Evolutionary conservation across 1,140 invertebrate genomes (phyloP), one percentile per base, ranked within the genome.

Genomic region (Drosophila triauraria): DNA sequence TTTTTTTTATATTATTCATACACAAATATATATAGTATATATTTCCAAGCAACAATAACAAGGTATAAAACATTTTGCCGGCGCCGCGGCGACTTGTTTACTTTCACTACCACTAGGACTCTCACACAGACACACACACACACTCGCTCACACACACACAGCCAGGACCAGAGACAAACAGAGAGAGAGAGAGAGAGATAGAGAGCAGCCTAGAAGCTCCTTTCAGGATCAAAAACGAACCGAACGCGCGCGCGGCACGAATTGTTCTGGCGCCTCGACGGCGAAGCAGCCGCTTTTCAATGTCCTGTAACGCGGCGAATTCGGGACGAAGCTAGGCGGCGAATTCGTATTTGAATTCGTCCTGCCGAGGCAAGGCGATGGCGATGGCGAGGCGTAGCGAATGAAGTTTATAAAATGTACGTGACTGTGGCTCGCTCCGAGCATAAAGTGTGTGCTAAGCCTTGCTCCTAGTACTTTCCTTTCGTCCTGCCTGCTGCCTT

Each of bases 371-470:
- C 44, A 5, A 54, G 17, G 43, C 48, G 23, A 64, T 15, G 17
- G 15, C 53, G 17, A 32, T 25, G 40, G 43, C 23, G 13, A 44
- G 25, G 59, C 53, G 20, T 60, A 67, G 80, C 46, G 46, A 76
- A 75, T 82, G 77, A 84, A 88, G 84, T 88, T 88, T 88, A 87
- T 87, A 86, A 85, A 85, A 75, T 79, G 79, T 82, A 87, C 82
- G 80, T 88, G 83, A 83, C 84, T 76, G 82, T 78, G 82, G 82
- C 83, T 77, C 84, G 83, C 85, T 80, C 77, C 59, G 64, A 71
- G 85, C 80, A 78, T 84, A 72, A 87, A 87, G 84, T 87, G 81
- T 88, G 84, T 87, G 83, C 82, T 88, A 87, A 87, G 83, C 84
- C 88, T 77, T 80, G 78, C 67, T 78, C 56, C 67, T 57, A 54